Percentiles rank a stretch among this genome's conserved stretches.
Evolutionary conservation across 2,113 vertebrate species (phyloP).

Genomic region (Manacus vitellinus): DNA sequence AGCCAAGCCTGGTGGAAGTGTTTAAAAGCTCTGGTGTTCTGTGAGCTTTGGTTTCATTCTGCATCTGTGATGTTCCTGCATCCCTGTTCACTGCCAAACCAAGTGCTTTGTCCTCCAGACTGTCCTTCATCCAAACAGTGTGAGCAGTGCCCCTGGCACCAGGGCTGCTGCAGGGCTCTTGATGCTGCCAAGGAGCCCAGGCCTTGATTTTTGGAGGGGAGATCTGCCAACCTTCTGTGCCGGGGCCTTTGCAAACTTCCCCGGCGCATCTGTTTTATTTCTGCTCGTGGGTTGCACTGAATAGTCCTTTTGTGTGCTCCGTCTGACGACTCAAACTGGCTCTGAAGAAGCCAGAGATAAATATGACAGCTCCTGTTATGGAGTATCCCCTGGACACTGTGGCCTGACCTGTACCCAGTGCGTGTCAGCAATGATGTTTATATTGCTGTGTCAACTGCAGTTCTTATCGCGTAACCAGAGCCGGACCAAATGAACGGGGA

Average conservation of each 20-base stretch:
- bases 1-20: background rate
- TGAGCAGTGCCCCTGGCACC: background rate
- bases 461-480: background rate
- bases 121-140: background rate
- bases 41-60: background rate
- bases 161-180: background rate
- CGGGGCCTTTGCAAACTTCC: slow-evolving; percentile 29
- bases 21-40: background rate
- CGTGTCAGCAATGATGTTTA: background rate
- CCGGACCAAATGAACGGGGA: background rate
- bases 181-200: slow-evolving; percentile 11
- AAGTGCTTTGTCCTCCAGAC: background rate
- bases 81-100: background rate
- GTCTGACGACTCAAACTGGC: background rate
- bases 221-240: slow-evolving; percentile 54
- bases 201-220: background rate
- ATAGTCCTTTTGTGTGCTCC: slow-evolving; percentile 68
- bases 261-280: slow-evolving; percentile 48
- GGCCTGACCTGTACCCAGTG: background rate
- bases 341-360: slow-evolving; percentile 7
- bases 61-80: background rate
- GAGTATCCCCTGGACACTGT: background rate
- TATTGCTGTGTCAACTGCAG: background rate
- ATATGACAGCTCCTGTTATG: slow-evolving; percentile 27
- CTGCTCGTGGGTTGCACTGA: slow-evolving; percentile 24